A percentile compares a stretch with the other conserved stretches of the same genome.
These are phyloP conservation scores for Druon quercuslanigerum DNA, from an alignment of 1,140 invertebrate genomes.

Conservation along the genomic window DNA sequence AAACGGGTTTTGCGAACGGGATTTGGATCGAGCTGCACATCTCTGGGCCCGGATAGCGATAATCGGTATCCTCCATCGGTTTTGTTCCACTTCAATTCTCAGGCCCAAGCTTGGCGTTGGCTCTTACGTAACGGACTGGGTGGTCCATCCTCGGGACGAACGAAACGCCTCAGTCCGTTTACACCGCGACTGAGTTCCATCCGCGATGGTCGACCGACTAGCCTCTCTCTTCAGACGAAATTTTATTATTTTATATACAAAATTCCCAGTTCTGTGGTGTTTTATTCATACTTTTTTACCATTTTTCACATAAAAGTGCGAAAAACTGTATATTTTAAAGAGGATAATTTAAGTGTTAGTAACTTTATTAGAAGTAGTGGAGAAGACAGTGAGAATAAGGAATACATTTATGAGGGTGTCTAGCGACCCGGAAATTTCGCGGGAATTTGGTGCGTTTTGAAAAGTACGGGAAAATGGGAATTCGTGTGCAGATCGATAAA, in stretches of 20 bases:
- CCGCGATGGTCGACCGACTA: conserved; percentile 21
- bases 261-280: no score
- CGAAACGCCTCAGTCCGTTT: conserved; percentile 53
- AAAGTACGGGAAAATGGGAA: no score
- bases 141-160: conserved; percentile 53
- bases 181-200: conserved; percentile 31
- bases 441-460: no score
- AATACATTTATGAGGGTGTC: no score
- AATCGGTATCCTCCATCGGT: conserved; percentile 58
- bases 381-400: no score
- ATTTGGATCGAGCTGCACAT: conserved; percentile 56
- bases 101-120: conserved; percentile 39
- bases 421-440: no score
- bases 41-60: conserved; percentile 48
- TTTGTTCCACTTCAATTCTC: conserved; percentile 50
- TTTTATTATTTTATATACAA: not conserved
- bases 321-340: no score
- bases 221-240: not conserved
- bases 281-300: no score
- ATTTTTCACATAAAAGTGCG: no score
- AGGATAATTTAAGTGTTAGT: no score
- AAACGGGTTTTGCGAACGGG: conserved; percentile 64
- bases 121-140: conserved; percentile 60
- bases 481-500: no score
- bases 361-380: no score